Percentiles rank a stretch among this genome's conserved stretches.
phyloP scores from a whole-genome alignment of 2,888 invertebrate genomes.

The Tinea pellionella region DNA sequence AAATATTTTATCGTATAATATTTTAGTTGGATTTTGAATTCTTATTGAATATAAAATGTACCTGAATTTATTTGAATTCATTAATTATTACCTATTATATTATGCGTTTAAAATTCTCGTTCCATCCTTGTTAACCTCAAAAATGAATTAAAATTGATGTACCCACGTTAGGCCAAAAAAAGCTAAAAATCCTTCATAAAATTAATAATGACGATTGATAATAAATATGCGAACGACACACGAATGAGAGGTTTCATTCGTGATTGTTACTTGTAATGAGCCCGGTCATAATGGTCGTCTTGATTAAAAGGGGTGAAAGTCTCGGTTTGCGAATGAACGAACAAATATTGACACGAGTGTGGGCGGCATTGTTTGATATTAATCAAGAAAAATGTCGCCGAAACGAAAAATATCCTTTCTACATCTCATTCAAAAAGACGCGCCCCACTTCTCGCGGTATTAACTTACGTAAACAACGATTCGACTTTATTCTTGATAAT shows the following conservation, averaged over 20 bases:
- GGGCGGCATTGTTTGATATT: background rate
- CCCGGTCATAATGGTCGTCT: background rate
- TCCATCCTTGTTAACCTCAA: too few relatives aligned
- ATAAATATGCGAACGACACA: too few relatives aligned
- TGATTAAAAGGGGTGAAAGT: background rate
- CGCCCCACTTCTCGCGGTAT: background rate
- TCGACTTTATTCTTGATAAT: too few relatives aligned
- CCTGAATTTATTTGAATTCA: background rate
- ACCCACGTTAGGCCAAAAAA: too few relatives aligned
- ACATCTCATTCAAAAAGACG: background rate
- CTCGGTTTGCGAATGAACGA: background rate
- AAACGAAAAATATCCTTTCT: background rate
- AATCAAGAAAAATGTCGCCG: background rate
- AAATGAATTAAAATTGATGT: too few relatives aligned
- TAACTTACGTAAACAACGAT: too few relatives aligned
- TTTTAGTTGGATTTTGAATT: background rate
- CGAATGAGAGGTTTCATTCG: too few relatives aligned
- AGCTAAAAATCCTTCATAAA: too few relatives aligned
- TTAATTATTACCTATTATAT: too few relatives aligned
- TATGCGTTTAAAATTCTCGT: too few relatives aligned
- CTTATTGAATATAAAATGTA: background rate
- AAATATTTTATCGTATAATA: background rate
- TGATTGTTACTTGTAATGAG: background rate
- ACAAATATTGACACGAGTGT: background rate
- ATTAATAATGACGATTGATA: too few relatives aligned